Conservation (phyloP, 2,888 invertebrate species). For the Thymelicus lineola region DNA sequence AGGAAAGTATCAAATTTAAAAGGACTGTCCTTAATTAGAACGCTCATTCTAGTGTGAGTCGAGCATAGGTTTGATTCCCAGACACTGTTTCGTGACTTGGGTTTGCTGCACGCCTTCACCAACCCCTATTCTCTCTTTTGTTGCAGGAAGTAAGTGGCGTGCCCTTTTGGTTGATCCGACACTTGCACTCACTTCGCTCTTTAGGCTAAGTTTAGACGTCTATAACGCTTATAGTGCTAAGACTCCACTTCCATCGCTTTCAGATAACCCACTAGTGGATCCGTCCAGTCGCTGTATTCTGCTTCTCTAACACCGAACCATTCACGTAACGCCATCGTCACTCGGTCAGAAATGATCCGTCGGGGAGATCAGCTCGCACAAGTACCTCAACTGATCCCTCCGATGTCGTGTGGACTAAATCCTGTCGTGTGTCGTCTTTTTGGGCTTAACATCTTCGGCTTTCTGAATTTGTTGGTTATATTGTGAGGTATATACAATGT, state of each 20-base stretch:
- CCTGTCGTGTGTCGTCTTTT: slow-evolving; percentile 32
- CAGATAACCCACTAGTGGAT: slow-evolving; percentile 63
- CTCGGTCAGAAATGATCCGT: slow-evolving; percentile 41
- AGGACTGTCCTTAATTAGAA: slow-evolving; percentile 19
- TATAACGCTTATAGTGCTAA: slow-evolving; percentile 77
- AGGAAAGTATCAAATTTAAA: slow-evolving; percentile 37
- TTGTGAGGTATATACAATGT: slow-evolving; percentile 51
- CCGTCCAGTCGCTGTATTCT: slow-evolving; percentile 55
- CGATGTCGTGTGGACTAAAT: slow-evolving; percentile 26
- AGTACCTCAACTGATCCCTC: slow-evolving; percentile 26
- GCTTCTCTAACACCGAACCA: slow-evolving; percentile 61
- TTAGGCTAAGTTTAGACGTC: slow-evolving; percentile 75
- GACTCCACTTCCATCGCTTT: slow-evolving; percentile 73
- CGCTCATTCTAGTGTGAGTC: slow-evolving; percentile 33
- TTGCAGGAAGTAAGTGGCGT: slow-evolving; percentile 86
- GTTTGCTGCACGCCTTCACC: slow-evolving; percentile 79
- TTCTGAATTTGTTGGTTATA: slow-evolving; percentile 50
- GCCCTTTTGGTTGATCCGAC: slow-evolving; percentile 81
- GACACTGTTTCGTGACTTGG: slow-evolving; percentile 57
- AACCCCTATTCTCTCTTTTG: slow-evolving; percentile 80
- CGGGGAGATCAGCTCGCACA: slow-evolving; percentile 41
- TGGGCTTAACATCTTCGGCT: slow-evolving; percentile 36
- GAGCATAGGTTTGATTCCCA: slow-evolving; percentile 33
- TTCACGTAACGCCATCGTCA: slow-evolving; percentile 54
- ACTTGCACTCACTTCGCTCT: slow-evolving; percentile 77